Percentiles rank a stretch among this genome's conserved stretches.
Evolutionary conservation across 2,888 invertebrate species (phyloP).

Genomic region (Metalampra italica): DNA sequence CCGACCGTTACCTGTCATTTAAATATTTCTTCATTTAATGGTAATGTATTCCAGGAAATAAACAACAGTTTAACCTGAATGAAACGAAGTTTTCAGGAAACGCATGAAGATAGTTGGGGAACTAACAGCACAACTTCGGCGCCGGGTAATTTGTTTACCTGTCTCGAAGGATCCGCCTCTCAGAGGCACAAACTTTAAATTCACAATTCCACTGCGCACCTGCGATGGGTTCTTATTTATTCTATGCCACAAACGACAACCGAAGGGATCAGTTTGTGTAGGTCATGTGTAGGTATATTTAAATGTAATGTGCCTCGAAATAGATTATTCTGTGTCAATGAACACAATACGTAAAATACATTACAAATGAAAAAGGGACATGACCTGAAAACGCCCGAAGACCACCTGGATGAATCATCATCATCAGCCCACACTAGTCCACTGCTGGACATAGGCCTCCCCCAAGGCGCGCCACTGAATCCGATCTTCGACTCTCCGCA

Average conservation of each 20-base stretch:
- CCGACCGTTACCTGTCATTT: too few species aligned
- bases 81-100: neutral
- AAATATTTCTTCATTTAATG: too few species aligned
- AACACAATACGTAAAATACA: too few species aligned
- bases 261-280: neutral
- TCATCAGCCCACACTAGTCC: too few species aligned
- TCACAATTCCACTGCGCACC: slow-evolving; percentile 5
- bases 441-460: too few species aligned
- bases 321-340: too few species aligned
- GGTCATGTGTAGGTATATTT: neutral
- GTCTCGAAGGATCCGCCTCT: neutral
- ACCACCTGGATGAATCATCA: too few species aligned
- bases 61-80: neutral
- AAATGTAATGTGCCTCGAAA: neutral
- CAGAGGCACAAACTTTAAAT: slow-evolving; percentile 9
- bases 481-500: too few species aligned
- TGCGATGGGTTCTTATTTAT: slow-evolving; percentile 1
- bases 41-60: neutral
- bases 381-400: too few species aligned
- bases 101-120: neutral
- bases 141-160: slow-evolving; percentile 5
- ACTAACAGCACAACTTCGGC: slow-evolving; percentile 1
- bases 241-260: neutral
- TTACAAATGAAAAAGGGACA: too few species aligned
- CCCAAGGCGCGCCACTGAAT: too few species aligned